Conservation (phyloP, 2,113 vertebrate genomes). For the Lanius collurio region DNA sequence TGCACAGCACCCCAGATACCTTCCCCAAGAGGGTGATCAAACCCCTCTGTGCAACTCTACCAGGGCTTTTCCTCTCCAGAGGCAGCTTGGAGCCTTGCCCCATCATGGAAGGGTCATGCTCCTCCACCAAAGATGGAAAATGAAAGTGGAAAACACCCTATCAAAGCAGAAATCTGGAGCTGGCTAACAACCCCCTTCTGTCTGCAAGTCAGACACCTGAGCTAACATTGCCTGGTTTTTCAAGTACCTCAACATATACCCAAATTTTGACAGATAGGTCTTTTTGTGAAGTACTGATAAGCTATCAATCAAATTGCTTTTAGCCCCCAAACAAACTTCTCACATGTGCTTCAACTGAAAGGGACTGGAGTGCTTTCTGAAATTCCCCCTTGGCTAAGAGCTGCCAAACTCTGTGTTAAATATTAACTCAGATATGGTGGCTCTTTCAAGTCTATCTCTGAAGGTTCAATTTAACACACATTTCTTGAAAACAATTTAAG, state of each 20-base stretch:
- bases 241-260: background rate
- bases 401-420: background rate
- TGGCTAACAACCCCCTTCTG: background rate
- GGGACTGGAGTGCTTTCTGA: background rate
- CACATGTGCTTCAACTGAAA: background rate
- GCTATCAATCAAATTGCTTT: background rate
- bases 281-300: background rate
- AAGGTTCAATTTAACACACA: background rate
- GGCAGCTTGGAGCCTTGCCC: background rate
- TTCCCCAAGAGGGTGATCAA: background rate
- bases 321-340: background rate
- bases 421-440: background rate
- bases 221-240: background rate
- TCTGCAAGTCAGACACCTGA: background rate
- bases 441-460: background rate
- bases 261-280: background rate
- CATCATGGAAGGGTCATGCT: background rate
- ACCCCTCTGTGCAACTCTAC: rapidly evolving
- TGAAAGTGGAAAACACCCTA: background rate
- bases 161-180: background rate
- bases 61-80: rapidly evolving
- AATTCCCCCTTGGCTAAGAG: background rate
- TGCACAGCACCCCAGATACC: rapidly evolving
- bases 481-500: background rate
- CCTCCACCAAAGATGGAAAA: background rate